These are phyloP conservation scores for Pachypanchax playfairii DNA, from an alignment of 2,113 vertebrate species.

Conservation along the genomic window DNA sequence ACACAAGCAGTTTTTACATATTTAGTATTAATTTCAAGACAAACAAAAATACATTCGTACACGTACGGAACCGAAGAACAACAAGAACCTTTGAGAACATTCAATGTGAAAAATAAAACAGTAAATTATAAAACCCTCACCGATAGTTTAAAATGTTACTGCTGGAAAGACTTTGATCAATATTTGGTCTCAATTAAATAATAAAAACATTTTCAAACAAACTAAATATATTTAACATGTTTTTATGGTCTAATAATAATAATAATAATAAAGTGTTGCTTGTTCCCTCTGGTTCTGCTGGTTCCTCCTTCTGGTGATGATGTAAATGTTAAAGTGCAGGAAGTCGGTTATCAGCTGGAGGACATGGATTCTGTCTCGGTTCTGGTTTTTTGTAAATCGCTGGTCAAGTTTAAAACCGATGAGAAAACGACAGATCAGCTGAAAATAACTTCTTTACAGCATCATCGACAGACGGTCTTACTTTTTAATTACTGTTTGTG, in stretches of 20 bases:
- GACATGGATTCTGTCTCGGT: too few relatives aligned
- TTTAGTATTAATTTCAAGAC: constrained; percentile 12
- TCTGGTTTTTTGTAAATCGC: too few relatives aligned
- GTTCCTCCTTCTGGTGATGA: background rate
- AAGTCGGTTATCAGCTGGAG: background rate
- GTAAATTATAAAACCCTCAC: too few relatives aligned
- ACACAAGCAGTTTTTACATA: constrained; percentile 19
- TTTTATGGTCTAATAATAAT: background rate
- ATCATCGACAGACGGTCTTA: too few relatives aligned
- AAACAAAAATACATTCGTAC: constrained; percentile 9
- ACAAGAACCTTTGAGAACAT: background rate
- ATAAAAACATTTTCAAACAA: background rate
- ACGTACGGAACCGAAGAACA: background rate
- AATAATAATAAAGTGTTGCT: background rate
- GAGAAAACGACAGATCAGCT: too few relatives aligned
- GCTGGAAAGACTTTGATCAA: background rate
- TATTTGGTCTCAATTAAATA: background rate
- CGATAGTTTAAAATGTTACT: too few relatives aligned
- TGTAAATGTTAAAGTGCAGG: background rate
- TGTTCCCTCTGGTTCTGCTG: background rate
- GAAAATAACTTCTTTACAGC: too few relatives aligned
- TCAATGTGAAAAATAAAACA: too few relatives aligned
- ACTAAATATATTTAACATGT: background rate
- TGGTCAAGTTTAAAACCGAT: too few relatives aligned
- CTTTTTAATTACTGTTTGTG: too few relatives aligned